Evolutionary conservation across 2,113 vertebrate species (phyloP).

Genomic region (Crotalus horridus): DNA sequence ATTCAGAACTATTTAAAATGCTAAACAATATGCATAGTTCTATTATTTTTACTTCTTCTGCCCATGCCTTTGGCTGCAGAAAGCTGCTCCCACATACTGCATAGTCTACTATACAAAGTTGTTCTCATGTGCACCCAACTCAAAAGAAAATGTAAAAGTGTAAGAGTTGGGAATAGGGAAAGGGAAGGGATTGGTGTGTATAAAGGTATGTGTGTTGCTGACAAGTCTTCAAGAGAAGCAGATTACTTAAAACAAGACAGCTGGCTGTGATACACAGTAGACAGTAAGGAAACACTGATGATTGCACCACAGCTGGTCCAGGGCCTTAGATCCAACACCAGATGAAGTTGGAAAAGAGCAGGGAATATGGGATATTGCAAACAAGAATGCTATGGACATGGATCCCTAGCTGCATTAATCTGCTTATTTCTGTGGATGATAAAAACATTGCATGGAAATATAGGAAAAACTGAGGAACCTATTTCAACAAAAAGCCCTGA

Average conservation of each 20-base stretch:
- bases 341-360: background rate
- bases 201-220: background rate
- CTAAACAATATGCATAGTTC: background rate
- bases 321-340: background rate
- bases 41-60: background rate
- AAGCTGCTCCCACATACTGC: background rate
- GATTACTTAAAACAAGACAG: background rate
- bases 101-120: background rate
- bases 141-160: background rate
- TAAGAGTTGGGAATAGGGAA: background rate
- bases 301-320: background rate
- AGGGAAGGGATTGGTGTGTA: background rate
- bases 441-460: background rate
- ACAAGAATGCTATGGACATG: background rate
- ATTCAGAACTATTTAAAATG: background rate
- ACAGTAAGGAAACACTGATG: background rate
- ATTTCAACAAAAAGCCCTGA: background rate
- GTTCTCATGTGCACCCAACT: background rate
- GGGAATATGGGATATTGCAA: background rate
- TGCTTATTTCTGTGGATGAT: background rate
- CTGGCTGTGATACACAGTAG: background rate
- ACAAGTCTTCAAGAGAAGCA: background rate
- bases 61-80: background rate
- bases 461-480: background rate
- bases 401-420: background rate